A percentile compares a stretch with the other conserved stretches of the same genome.
Evolutionary conservation across 2,888 invertebrate species (phyloP).

Genomic region (Criorhina ranunculi): DNA sequence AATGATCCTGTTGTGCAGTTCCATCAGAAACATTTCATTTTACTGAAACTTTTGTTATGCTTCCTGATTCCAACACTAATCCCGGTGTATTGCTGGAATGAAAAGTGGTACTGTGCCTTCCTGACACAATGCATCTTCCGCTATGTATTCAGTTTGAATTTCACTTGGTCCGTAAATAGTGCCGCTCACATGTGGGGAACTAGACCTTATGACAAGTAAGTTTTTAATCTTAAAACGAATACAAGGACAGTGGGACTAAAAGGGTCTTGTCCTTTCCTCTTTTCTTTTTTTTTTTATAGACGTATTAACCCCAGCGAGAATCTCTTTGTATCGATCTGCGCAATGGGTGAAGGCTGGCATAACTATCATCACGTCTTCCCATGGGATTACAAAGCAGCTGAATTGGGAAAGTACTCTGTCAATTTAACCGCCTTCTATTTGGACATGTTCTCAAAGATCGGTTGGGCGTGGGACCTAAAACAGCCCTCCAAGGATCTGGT

Average conservation of each 20-base stretch:
- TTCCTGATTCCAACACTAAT: conserved; percentile 90
- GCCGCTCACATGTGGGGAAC: conserved; percentile 92
- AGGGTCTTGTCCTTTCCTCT: conserved; percentile 59
- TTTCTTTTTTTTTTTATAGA: conserved; percentile 83
- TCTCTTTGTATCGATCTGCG: conserved; percentile 88
- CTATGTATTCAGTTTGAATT: conserved; percentile 90
- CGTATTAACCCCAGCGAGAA: conserved; percentile 92
- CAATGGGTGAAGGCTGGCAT: conserved; percentile 96
- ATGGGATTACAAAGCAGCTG: conserved; percentile 96
- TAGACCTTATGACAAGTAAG: conserved; percentile 90
- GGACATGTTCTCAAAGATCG: conserved; percentile 89
- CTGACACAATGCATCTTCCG: conserved; percentile 89
- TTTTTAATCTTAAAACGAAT: conserved; percentile 52
- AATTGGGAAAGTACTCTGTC: conserved; percentile 89
- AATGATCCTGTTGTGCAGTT: conserved; percentile 91
- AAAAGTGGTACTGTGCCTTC: conserved; percentile 88
- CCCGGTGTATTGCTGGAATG: conserved; percentile 90
- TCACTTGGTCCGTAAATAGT: conserved; percentile 96
- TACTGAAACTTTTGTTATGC: conserved; percentile 88
- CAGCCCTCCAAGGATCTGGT: conserved; percentile 87
- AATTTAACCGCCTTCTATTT: conserved; percentile 90
- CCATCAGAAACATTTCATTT: conserved; percentile 90
- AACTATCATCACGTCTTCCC: conserved; percentile 97
- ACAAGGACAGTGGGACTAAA: not conserved
- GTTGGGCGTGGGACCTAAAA: conserved; percentile 92